phyloP scores from a whole-genome alignment of 2,113 vertebrate species.

The Brachyhypopomus occidentalis region DNA sequence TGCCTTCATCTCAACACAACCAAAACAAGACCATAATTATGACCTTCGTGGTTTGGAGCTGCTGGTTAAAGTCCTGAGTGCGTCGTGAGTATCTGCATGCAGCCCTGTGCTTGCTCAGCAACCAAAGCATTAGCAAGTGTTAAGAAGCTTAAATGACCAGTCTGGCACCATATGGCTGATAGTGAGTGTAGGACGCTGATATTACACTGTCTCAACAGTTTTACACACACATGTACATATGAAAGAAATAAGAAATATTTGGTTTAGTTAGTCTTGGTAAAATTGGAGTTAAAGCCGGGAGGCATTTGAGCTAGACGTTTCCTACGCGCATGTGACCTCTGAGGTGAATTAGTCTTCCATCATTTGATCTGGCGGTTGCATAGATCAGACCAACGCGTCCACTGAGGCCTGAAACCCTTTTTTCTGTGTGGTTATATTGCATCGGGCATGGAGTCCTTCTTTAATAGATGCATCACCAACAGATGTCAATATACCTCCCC shows the following conservation, averaged over 20 bases:
- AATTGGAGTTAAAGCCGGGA: neutral
- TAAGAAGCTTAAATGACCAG: constrained; percentile 68
- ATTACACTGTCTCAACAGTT: neutral
- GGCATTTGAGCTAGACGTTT: neutral
- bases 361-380: neutral
- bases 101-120: constrained; percentile 43
- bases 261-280: neutral
- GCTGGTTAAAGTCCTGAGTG: constrained; percentile 35
- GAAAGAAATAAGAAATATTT: neutral
- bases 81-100: neutral
- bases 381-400: neutral
- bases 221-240: too few relatives aligned
- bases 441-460: neutral
- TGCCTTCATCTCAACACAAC: neutral
- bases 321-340: neutral
- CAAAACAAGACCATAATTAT: constrained; percentile 9
- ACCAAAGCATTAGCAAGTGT: constrained; percentile 58
- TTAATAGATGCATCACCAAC: constrained; percentile 4
- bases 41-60: constrained; percentile 12
- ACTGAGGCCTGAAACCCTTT: neutral
- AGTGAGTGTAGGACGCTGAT: neutral
- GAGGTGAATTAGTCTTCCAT: neutral
- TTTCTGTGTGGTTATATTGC: neutral
- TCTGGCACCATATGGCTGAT: neutral
- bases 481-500: constrained; percentile 32